Conservation (phyloP, 2,888 invertebrate species). For the Mantis religiosa region DNA sequence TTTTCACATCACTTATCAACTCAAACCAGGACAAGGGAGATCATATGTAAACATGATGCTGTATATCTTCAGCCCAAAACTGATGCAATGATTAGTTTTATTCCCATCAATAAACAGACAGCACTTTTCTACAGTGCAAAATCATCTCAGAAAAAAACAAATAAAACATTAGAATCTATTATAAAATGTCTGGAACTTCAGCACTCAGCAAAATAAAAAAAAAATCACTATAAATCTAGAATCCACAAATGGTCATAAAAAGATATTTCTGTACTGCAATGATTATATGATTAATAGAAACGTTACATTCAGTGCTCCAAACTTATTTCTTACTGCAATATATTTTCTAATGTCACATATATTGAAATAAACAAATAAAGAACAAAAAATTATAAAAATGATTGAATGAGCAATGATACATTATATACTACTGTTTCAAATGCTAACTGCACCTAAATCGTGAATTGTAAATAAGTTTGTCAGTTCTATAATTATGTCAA, state of each 20-base stretch:
- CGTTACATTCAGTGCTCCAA: background rate
- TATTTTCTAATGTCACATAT: background rate
- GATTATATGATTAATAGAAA: background rate
- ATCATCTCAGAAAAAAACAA: background rate
- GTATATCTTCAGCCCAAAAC: background rate
- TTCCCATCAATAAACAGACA: background rate
- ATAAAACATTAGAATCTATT: background rate
- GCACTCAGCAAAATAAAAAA: background rate
- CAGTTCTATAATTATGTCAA: background rate
- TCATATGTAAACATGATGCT: too few species aligned
- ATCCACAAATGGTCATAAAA: background rate
- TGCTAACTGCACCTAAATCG: background rate
- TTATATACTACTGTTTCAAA: background rate
- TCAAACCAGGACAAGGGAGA: too few species aligned
- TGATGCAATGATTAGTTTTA: background rate
- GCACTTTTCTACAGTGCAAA: background rate
- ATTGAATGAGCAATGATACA: background rate
- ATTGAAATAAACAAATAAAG: background rate
- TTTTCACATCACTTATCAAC: background rate
- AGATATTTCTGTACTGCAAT: background rate
- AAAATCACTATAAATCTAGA: background rate
- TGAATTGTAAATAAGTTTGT: background rate
- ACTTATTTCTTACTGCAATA: background rate
- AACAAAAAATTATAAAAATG: background rate
- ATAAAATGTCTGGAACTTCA: slow-evolving; percentile 4